Evolutionary conservation across 2,888 invertebrate species (phyloP).

Genomic region (Campoletis raptor): DNA sequence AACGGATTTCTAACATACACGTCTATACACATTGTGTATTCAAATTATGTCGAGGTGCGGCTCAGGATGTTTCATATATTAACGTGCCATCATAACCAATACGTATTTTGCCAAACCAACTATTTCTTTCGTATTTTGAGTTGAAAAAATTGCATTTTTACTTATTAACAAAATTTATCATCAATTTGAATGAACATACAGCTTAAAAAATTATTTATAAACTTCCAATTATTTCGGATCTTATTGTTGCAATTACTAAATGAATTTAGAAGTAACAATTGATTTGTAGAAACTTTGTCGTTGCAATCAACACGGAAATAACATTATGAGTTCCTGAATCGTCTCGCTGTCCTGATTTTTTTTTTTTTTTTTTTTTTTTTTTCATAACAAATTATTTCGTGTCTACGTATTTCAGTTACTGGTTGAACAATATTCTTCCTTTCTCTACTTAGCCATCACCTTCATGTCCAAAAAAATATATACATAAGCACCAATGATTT

Average conservation of each 20-base stretch:
- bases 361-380: too few relatives aligned
- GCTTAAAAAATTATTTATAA: neutral
- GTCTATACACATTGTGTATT: neutral
- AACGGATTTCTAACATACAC: constrained; percentile 4
- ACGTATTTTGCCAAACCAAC: neutral
- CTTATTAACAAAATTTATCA: neutral
- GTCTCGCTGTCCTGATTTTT: neutral
- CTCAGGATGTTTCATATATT: neutral
- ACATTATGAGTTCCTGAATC: neutral
- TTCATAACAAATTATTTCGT: neutral
- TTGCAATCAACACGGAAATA: neutral
- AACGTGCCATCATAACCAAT: neutral
- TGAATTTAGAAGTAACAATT: neutral
- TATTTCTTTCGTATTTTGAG: neutral
- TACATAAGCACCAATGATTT: neutral
- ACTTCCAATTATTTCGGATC: neutral
- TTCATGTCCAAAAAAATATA: neutral
- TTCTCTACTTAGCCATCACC: too few relatives aligned
- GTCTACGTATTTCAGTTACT: too few relatives aligned
- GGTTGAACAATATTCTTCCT: too few relatives aligned
- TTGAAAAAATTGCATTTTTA: neutral
- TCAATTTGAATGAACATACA: neutral
- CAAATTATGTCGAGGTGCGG: neutral
- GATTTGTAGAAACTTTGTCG: neutral
- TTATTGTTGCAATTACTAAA: neutral